A percentile compares a stretch with the other conserved stretches of the same genome.
phyloP scores from a whole-genome alignment of 1,140 invertebrate genomes.

The Sitophilus oryzae region DNA sequence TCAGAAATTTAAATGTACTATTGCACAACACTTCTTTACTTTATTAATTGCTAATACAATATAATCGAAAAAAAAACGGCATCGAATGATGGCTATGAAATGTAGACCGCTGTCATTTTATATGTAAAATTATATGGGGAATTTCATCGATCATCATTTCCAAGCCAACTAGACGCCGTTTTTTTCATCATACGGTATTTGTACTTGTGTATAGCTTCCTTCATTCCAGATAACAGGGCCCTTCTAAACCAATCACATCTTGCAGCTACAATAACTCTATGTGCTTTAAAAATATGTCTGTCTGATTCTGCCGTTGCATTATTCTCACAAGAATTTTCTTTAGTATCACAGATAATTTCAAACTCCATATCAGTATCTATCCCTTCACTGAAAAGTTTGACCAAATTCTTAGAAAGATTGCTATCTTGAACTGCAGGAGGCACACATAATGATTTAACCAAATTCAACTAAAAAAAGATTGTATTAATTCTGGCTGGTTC shows the following conservation, averaged over 20 bases:
- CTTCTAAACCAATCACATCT: constrained; percentile 66
- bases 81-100: too few relatives aligned
- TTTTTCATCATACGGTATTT: too few relatives aligned
- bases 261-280: constrained; percentile 61
- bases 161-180: constrained; percentile 22
- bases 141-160: background rate
- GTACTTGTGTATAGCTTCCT: constrained; percentile 64
- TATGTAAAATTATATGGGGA: too few relatives aligned
- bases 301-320: constrained; percentile 21
- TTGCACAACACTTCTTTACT: too few relatives aligned
- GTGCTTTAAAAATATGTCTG: constrained; percentile 48
- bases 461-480: constrained; percentile 50
- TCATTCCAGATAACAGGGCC: constrained; percentile 64
- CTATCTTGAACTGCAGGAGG: constrained; percentile 53
- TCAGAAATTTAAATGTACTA: too few relatives aligned
- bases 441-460: constrained; percentile 57
- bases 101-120: too few relatives aligned
- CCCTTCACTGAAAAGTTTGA: constrained; percentile 50
- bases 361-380: constrained; percentile 60
- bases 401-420: constrained; percentile 50
- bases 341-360: constrained; percentile 47
- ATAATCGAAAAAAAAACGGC: too few relatives aligned
- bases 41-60: too few relatives aligned
- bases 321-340: constrained; percentile 8
- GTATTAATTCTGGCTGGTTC: background rate